These are phyloP conservation scores for Cyprinodon variegatus DNA, from an alignment of 2,113 vertebrate genomes.

Conservation along the genomic window DNA sequence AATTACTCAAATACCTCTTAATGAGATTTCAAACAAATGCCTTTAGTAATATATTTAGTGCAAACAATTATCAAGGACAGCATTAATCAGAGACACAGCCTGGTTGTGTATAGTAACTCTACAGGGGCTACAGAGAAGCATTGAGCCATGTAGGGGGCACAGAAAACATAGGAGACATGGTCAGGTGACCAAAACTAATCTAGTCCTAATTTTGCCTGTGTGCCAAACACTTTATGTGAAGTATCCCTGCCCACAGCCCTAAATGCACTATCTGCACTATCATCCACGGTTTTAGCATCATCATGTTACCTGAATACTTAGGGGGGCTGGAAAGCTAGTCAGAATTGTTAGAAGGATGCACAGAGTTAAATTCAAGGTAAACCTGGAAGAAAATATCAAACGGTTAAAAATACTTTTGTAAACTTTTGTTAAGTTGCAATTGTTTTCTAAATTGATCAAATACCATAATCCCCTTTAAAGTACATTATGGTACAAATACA, in stretches of 20 bases:
- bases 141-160: too few relatives aligned
- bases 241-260: too few relatives aligned
- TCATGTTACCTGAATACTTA: background rate
- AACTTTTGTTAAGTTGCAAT: background rate
- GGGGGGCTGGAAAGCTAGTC: background rate
- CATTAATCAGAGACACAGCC: too few relatives aligned
- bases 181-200: too few relatives aligned
- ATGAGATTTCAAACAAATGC: too few relatives aligned
- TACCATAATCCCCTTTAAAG: background rate
- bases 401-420: background rate
- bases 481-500: background rate
- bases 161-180: too few relatives aligned
- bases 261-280: background rate
- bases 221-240: background rate
- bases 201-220: too few relatives aligned
- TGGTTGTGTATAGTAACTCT: too few relatives aligned
- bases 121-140: too few relatives aligned
- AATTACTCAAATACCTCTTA: too few relatives aligned
- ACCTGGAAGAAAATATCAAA: background rate
- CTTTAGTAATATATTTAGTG: too few relatives aligned
- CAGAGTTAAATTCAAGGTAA: background rate
- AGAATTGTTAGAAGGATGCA: background rate
- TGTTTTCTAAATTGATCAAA: background rate
- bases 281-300: background rate
- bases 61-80: too few relatives aligned